Percentiles rank a stretch among this genome's conserved stretches.
Evolutionary conservation across 2,888 invertebrate species (phyloP).

Genomic region (Synergus umbraculus): DNA sequence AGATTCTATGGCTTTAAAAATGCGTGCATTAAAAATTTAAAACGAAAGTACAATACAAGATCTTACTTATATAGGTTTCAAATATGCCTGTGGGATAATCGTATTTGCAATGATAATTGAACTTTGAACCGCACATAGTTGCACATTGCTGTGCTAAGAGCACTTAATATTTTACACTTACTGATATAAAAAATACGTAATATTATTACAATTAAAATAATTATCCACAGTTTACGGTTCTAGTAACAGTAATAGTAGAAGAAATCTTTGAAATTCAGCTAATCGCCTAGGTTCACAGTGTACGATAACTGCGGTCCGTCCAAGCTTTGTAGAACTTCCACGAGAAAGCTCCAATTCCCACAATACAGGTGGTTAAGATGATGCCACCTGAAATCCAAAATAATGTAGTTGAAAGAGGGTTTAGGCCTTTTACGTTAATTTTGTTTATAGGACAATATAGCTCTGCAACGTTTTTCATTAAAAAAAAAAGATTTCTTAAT

Average conservation of each 20-base stretch:
- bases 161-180: constrained; percentile 59
- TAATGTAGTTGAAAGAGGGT: neutral
- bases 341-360: constrained; percentile 89
- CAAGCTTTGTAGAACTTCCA: constrained; percentile 93
- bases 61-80: neutral
- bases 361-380: constrained; percentile 86
- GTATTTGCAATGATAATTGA: constrained; percentile 10
- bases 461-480: neutral
- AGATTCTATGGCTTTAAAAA: neutral
- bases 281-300: constrained; percentile 82
- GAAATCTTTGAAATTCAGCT: constrained; percentile 50
- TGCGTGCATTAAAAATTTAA: neutral
- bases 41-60: neutral
- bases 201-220: constrained; percentile 56
- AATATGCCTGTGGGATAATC: neutral
- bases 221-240: constrained; percentile 51
- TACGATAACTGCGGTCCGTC: constrained; percentile 92
- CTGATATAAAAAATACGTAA: constrained; percentile 60
- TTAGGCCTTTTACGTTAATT: neutral
- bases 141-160: constrained; percentile 55
- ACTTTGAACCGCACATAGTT: constrained; percentile 14
- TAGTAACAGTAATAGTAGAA: constrained; percentile 43
- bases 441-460: neutral
- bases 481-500: neutral
- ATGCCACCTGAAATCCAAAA: constrained; percentile 84